Evolutionary conservation across 2,113 vertebrate genomes (phyloP).

Genomic region (Prochilodus magdalenae): DNA sequence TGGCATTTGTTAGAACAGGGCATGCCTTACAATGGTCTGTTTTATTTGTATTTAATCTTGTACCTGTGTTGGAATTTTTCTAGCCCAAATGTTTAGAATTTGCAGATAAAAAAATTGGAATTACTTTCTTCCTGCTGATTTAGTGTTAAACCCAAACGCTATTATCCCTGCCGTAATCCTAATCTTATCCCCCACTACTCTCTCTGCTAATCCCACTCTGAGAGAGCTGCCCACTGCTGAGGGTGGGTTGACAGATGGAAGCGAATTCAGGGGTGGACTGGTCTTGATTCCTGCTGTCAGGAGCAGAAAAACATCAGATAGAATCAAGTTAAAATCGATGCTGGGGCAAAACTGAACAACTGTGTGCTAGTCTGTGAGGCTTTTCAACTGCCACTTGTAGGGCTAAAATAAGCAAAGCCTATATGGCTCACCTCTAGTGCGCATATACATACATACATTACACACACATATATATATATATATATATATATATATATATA

Average conservation of each 20-base stretch:
- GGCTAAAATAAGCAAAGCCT: not conserved
- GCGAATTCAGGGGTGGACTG: not conserved
- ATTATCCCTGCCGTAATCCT: conserved; percentile 72
- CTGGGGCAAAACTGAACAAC: not conserved
- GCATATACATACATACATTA: too few species aligned
- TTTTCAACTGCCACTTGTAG: not conserved
- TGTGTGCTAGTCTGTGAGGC: not conserved
- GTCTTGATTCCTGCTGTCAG: not conserved
- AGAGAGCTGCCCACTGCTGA: conserved; percentile 46
- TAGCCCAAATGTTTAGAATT: conserved; percentile 56
- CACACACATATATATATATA: too few species aligned
- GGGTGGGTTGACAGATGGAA: conserved; percentile 25
- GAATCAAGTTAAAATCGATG: not conserved
- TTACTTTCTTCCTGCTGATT: conserved; percentile 45
- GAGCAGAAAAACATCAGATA: not conserved
- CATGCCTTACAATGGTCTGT: not conserved
- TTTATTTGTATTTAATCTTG: not conserved
- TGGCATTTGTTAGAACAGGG: not conserved
- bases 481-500: too few species aligned
- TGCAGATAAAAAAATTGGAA: conserved; percentile 15
- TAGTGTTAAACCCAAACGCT: conserved; percentile 65
- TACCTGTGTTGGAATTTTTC: not conserved
- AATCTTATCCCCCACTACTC: conserved; percentile 63
- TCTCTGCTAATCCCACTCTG: conserved; percentile 64
- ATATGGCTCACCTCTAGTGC: not conserved